Evolutionary conservation across 2,113 vertebrate genomes (phyloP).

Genomic region (Mesoclemmys tuberculata): DNA sequence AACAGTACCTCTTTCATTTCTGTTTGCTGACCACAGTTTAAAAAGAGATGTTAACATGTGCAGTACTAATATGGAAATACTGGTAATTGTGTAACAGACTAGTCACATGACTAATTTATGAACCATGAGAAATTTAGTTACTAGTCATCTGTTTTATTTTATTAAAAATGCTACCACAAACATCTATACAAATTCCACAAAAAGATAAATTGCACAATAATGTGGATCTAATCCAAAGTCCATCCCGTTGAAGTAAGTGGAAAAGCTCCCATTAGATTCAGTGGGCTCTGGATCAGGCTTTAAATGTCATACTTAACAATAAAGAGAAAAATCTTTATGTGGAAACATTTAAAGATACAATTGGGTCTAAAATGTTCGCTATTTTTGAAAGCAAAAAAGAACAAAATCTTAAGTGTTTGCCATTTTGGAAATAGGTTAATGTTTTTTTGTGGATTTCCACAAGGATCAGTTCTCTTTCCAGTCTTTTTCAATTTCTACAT

Average conservation of each 20-base stretch:
- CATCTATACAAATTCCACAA: background rate
- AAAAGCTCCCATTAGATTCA: background rate
- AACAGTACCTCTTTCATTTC: background rate
- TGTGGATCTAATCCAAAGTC: background rate
- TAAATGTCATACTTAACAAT: background rate
- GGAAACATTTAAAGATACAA: background rate
- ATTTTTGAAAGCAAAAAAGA: background rate
- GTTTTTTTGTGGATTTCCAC: background rate
- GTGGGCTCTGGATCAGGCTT: background rate
- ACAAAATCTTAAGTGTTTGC: background rate
- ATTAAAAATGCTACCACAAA: slow-evolving; percentile 19
- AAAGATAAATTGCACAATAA: background rate
- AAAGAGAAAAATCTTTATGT: background rate
- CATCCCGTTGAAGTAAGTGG: background rate
- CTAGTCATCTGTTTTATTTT: background rate
- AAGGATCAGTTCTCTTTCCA: background rate
- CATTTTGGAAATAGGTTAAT: background rate
- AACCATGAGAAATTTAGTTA: background rate
- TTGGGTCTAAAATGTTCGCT: background rate
- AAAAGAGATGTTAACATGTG: background rate
- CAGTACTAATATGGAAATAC: background rate
- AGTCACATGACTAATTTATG: background rate
- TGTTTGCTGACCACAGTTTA: background rate
- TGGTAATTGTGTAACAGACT: background rate
- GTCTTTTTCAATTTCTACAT: background rate